A percentile compares a stretch with the other conserved stretches of the same genome.
These are phyloP conservation scores for Acanthopagrus latus DNA, from an alignment of 2,797 vertebrate species.

Conservation along the genomic window DNA sequence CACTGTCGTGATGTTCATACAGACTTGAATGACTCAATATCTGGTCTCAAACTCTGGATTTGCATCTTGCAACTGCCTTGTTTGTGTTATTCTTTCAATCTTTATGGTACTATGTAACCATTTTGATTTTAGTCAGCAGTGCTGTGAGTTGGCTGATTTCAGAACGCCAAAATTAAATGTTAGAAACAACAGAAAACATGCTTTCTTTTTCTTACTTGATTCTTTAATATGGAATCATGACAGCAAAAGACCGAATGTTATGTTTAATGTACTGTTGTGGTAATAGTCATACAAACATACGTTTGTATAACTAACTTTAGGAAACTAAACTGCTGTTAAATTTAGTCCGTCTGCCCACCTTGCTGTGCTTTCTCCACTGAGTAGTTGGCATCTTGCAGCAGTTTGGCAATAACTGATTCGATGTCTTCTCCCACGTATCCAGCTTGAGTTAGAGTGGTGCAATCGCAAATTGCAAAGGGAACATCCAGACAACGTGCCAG, in stretches of 20 bases:
- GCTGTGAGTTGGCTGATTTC: background rate
- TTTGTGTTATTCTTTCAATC: background rate
- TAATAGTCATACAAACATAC: conserved; percentile 6
- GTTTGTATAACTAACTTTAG: background rate
- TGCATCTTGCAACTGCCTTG: background rate
- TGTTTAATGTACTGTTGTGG: too few relatives aligned
- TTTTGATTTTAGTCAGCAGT: background rate
- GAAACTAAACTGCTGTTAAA: conserved; percentile 11
- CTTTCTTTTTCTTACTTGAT: background rate
- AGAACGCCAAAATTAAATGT: background rate
- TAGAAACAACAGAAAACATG: background rate
- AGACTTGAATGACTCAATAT: background rate
- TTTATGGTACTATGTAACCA: background rate
- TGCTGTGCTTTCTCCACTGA: conserved; percentile 98
- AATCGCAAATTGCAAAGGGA: conserved; percentile 98
- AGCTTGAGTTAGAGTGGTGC: conserved; percentile 98
- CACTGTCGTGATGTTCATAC: background rate
- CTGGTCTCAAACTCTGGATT: background rate
- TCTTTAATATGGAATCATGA: background rate
- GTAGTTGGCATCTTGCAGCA: conserved; percentile 98
- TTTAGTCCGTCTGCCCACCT: conserved; percentile 82
- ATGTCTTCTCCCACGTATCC: conserved; percentile 99
- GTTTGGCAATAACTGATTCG: conserved; percentile 97
- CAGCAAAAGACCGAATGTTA: too few relatives aligned
- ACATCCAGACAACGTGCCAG: conserved; percentile 97